Evolutionary conservation across 2,797 vertebrate species (phyloP).

Genomic region (Poeciliopsis gracilis): DNA sequence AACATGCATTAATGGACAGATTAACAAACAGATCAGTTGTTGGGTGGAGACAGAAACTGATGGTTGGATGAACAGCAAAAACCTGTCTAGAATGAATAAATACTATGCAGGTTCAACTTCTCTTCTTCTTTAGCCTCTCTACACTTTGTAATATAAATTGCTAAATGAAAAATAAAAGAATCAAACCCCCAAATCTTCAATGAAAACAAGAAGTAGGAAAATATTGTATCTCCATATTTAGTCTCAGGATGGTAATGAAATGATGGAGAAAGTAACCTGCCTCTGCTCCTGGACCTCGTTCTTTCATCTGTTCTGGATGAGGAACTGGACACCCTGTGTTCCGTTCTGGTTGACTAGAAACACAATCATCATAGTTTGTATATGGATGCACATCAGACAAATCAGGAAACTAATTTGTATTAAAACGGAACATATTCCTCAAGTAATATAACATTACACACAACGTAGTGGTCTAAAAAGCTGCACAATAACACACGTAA

Average conservation of each 20-base stretch:
- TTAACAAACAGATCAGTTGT: neutral
- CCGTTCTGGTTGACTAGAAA: conserved; percentile 73
- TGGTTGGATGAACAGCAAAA: neutral
- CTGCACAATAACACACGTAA: neutral
- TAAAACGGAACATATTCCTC: neutral
- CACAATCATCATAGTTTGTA: conserved; percentile 2
- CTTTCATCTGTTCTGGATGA: conserved; percentile 70
- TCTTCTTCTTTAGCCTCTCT: neutral
- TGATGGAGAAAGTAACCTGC: conserved; percentile 20
- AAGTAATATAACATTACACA: neutral
- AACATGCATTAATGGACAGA: neutral
- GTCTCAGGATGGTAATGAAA: neutral
- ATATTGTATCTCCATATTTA: neutral
- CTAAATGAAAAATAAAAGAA: neutral
- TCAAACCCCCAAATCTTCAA: neutral
- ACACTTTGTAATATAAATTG: neutral
- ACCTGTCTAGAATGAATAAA: neutral
- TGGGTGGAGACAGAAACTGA: neutral
- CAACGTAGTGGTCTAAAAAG: neutral
- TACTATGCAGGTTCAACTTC: neutral
- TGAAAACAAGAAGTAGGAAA: neutral
- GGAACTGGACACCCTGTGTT: conserved; percentile 73
- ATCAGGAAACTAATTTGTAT: neutral
- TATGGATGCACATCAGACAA: neutral
- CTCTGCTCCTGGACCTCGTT: conserved; percentile 72